A percentile compares a stretch with the other conserved stretches of the same genome.
Evolutionary conservation across 2,888 invertebrate species (phyloP).

Genomic region (Cordylochernes scorpioides): DNA sequence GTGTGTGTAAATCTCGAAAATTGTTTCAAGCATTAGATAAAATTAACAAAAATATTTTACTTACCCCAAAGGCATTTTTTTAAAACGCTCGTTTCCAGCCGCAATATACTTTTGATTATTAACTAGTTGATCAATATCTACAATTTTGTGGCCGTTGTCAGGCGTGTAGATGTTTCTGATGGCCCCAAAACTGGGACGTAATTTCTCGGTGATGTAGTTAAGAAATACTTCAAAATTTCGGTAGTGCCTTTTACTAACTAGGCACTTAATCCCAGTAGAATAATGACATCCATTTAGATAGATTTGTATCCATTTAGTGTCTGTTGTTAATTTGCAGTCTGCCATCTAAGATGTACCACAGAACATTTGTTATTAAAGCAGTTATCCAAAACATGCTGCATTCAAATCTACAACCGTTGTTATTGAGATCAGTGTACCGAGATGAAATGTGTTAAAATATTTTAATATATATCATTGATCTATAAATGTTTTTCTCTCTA

Average conservation of each 20-base stretch:
- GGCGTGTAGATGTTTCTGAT: slow-evolving; percentile 13
- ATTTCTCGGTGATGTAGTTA: slow-evolving; percentile 12
- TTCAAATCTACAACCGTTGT: too few relatives aligned
- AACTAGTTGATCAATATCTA: slow-evolving; percentile 10
- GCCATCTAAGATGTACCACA: too few relatives aligned
- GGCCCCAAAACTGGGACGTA: slow-evolving; percentile 14
- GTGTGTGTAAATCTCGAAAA: too few relatives aligned
- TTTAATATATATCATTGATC: too few relatives aligned
- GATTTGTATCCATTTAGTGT: slow-evolving; percentile 13
- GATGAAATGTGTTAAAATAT: too few relatives aligned
- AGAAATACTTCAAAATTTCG: slow-evolving; percentile 13
- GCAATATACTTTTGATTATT: slow-evolving; percentile 12
- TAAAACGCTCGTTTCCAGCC: slow-evolving; percentile 12
- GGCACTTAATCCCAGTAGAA: slow-evolving; percentile 9
- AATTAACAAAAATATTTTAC: too few relatives aligned
- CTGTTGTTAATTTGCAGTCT: too few relatives aligned
- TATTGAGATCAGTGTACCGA: too few relatives aligned
- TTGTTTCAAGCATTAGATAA: too few relatives aligned
- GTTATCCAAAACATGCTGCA: too few relatives aligned
- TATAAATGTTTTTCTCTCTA: too few relatives aligned
- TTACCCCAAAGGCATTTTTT: slow-evolving; percentile 9
- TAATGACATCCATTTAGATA: slow-evolving; percentile 13
- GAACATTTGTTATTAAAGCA: too few relatives aligned
- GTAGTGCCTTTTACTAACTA: slow-evolving; percentile 11
- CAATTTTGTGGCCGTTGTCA: slow-evolving; percentile 8